Evolutionary conservation across 2,888 invertebrate genomes (phyloP), one percentile per base, ranked within the genome.

Genomic region (Stenchaetothrips biformis): DNA sequence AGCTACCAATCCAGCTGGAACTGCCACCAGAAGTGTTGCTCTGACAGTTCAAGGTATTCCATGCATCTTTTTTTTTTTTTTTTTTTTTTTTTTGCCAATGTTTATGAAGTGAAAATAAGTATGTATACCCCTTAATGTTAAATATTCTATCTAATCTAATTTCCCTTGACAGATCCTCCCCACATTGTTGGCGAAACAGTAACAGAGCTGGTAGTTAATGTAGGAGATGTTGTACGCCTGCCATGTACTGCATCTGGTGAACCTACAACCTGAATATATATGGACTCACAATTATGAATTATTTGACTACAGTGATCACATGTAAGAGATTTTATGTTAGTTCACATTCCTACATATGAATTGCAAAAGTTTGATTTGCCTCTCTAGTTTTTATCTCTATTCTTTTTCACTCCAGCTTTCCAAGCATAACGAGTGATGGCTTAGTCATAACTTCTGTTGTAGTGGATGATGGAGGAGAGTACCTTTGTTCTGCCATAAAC

Each of bases 171-270:
- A 90, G 89, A 88, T 81, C 86, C 87, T 2, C 89, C 90, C 7
- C 85, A 83, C 82, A 88, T 90, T 62, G 74, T 87, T 21, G 84
- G 85, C 18, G 87, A 88, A 27, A 82, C 88, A 49, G 48, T 74
- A 8, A n/a, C 25, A 11, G 67, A 74, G 25, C 1, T 84, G 74
- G 85, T 86, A 53, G 86, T 86, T 0, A 80, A 85, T 2, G 77
- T 84, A 0, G 88, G 88, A 0, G 82, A 85, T 0, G 85, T 87
- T 74, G 84, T 86, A 0, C 87, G 84, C 1, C 82, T 90, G 1
- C 86, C 88, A 80, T 92, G 92, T 84, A 87, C 89, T 81, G 90
- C 90, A 2, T 85, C 88, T 18, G 92, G 92, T 0, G 89, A 90
- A 82, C 92, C 92, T 0, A 81, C 88, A 49, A n/a, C 92, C 92